Evolutionary conservation across 2,888 invertebrate genomes (phyloP), one percentile per base, ranked within the genome.

Genomic region (Pyrrhia umbra): DNA sequence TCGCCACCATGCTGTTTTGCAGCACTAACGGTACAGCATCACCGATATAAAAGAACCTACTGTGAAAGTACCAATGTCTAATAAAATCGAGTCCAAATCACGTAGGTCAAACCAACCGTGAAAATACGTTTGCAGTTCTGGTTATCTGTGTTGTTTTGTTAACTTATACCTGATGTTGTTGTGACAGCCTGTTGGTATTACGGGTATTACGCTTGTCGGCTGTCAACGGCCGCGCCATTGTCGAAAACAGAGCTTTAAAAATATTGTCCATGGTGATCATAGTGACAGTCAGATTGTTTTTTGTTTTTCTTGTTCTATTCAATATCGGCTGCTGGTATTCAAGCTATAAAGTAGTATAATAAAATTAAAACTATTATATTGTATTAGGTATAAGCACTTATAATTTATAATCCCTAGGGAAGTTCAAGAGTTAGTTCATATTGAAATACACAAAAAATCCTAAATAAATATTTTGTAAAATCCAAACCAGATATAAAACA

Each of bases 1-100:
- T 25, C 69, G 63, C 60, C n/a, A 34, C 34, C 34, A 34, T 39
- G 64, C 65, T 55, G 58, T 70, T 74, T 80, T 81, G 80, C 75
- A 65, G 56, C 59, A 61, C 61, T 82, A 85, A 85, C 83, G 77
- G 85, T 77, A 68, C 42, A 58, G 42, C 34, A 46, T 63, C 45
- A 39, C 34, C n/a, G n/a, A n/a, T 4, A 34, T 34, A 34, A 69
- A 60, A 75, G 67, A 18, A 47, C 51, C 68, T 43, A 72, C 75
- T 75, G 72, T 71, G 75, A 80, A 83, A 81, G 77, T 72, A 74
- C 61, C 65, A 74, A 64, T 68, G 65, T 57, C 63, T 57, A 68
- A 66, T 59, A 70, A 78, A 72, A 78, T 62, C 54, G 67, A 42
- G 47, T 60, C 63, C 46, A 51, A 67, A 57, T 77, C 80, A 78